These are phyloP conservation scores for Promerops cafer DNA, from an alignment of 2,113 vertebrate genomes.

Conservation along the genomic window DNA sequence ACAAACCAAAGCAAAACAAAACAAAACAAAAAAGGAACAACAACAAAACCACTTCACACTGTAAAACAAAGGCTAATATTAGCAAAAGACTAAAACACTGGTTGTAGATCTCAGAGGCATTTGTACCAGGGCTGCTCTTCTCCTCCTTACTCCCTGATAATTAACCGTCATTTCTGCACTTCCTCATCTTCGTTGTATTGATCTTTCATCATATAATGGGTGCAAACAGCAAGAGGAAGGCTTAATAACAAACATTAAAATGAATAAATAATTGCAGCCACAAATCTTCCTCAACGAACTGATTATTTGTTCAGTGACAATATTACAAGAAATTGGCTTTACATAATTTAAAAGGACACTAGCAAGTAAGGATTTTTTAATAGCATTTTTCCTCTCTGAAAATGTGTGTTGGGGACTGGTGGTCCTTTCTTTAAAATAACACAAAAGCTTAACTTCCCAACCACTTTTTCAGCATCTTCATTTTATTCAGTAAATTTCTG, in stretches of 20 bases:
- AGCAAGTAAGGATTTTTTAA: constrained; percentile 11
- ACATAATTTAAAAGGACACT: constrained; percentile 69
- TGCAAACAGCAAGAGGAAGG: constrained; percentile 64
- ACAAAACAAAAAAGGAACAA: background rate
- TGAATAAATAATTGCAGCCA: constrained; percentile 75
- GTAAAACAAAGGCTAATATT: background rate
- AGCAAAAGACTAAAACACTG: background rate
- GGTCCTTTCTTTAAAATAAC: background rate
- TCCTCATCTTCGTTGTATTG: constrained; percentile 70
- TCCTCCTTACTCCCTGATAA: constrained; percentile 32
- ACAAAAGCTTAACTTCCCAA: background rate
- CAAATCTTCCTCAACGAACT: constrained; percentile 68
- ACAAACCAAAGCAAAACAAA: background rate
- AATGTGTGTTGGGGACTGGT: background rate
- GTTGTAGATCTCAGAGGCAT: background rate
- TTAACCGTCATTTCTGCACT: constrained; percentile 57
- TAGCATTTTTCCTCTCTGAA: background rate
- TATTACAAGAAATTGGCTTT: constrained; percentile 67
- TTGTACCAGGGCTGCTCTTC: background rate
- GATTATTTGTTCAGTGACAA: constrained; percentile 71
- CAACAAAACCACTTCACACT: background rate
- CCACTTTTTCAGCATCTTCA: background rate
- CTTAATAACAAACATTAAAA: constrained; percentile 73
- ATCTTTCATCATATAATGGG: constrained; percentile 70
- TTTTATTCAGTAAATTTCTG: background rate